Evolutionary conservation across 2,888 invertebrate genomes (phyloP).

Genomic region (Tinea trinotella): DNA sequence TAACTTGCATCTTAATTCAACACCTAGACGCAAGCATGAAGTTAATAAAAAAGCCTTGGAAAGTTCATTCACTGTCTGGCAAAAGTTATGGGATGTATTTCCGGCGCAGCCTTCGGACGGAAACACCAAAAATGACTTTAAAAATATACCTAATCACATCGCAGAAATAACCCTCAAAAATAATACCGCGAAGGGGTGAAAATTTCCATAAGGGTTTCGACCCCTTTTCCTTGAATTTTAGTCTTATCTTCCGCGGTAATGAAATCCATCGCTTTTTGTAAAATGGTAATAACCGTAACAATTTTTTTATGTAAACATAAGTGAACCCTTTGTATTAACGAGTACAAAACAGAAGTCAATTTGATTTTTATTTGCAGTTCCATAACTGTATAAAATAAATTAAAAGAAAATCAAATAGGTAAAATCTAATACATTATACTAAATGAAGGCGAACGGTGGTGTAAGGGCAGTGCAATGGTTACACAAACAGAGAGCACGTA

Average conservation of each 20-base stretch:
- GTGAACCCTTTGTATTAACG: no score
- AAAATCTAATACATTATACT: no score
- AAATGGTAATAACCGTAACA: neutral
- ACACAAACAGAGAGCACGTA: no score
- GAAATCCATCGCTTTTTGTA: neutral
- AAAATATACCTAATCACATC: neutral
- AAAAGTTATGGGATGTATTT: conserved; percentile 37
- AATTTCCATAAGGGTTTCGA: neutral
- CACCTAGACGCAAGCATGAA: neutral
- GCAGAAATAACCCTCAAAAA: neutral
- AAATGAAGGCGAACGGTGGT: no score
- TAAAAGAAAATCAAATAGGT: no score
- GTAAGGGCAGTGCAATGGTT: no score
- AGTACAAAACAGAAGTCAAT: no score
- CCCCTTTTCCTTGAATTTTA: neutral
- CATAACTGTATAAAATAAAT: no score
- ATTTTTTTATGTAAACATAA: neutral
- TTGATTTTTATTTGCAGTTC: no score
- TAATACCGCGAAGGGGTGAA: neutral
- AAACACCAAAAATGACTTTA: conserved; percentile 22
- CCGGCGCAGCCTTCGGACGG: conserved; percentile 30
- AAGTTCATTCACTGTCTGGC: conserved; percentile 27
- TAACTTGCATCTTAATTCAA: neutral
- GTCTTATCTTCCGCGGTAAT: neutral
- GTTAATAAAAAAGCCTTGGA: neutral